These are phyloP conservation scores for Chamaea fasciata DNA, from an alignment of 2,113 vertebrate genomes.

Conservation along the genomic window DNA sequence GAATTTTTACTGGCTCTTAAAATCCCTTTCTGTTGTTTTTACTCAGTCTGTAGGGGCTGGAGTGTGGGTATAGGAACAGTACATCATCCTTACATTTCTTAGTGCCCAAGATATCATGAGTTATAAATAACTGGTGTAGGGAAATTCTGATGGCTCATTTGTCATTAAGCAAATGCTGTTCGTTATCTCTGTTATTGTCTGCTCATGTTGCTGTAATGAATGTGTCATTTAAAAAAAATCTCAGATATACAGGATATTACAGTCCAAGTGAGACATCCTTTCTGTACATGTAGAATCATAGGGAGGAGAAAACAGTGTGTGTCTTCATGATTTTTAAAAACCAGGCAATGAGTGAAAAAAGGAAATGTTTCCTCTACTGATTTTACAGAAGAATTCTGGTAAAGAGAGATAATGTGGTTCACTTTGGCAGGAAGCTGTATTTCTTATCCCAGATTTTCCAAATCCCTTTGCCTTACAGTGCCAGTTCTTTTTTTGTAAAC, in stretches of 20 bases:
- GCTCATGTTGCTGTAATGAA: not conserved
- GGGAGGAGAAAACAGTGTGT: not conserved
- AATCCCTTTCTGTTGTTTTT: not conserved
- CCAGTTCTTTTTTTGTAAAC: not conserved
- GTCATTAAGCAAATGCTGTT: not conserved
- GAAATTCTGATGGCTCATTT: not conserved
- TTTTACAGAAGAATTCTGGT: not conserved
- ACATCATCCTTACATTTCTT: not conserved
- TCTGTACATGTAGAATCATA: not conserved
- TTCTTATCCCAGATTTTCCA: conserved; percentile 6
- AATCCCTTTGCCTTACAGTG: not conserved
- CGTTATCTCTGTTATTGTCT: not conserved
- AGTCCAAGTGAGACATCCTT: not conserved
- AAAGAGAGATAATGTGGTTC: not conserved
- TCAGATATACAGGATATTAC: not conserved
- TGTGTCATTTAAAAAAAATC: not conserved
- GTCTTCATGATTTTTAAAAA: not conserved
- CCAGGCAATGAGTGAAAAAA: not conserved
- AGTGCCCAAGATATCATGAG: not conserved
- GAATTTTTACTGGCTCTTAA: conserved; percentile 1
- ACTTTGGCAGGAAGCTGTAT: not conserved
- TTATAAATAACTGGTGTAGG: not conserved
- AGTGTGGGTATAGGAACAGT: not conserved
- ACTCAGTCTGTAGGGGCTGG: not conserved
- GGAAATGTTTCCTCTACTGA: not conserved